Percentiles rank a stretch among this genome's conserved stretches.
Evolutionary conservation across 2,888 invertebrate species (phyloP).

Genomic region (Eilema caniola): DNA sequence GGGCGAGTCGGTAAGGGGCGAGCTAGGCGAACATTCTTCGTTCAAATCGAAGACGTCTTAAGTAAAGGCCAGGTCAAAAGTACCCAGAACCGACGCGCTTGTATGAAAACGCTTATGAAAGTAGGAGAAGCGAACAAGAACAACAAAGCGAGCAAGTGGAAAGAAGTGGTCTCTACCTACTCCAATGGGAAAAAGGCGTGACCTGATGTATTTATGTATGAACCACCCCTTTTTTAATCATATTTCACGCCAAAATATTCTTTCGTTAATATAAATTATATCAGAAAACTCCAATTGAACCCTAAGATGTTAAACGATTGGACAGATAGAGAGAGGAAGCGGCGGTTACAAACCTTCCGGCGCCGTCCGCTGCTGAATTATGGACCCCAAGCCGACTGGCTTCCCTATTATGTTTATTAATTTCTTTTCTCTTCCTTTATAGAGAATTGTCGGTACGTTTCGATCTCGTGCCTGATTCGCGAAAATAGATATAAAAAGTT

Average conservation of each 20-base stretch:
- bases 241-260: not conserved
- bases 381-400: constrained; percentile 58
- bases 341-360: constrained; percentile 69
- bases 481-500: not conserved
- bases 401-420: constrained; percentile 61
- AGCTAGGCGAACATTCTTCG: too few species aligned
- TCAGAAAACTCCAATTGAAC: constrained; percentile 28
- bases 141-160: too few species aligned
- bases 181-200: too few species aligned
- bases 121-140: too few species aligned
- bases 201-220: too few species aligned
- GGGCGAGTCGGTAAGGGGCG: too few species aligned
- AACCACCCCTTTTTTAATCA: not conserved
- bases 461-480: not conserved
- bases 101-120: too few species aligned
- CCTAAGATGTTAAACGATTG: constrained; percentile 44
- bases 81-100: too few species aligned
- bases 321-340: constrained; percentile 62
- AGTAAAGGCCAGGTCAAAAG: too few species aligned
- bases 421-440: constrained; percentile 37
- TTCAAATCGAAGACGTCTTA: too few species aligned
- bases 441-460: not conserved
- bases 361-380: constrained; percentile 64
- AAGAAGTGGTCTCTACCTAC: too few species aligned
- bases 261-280: not conserved